A percentile compares a stretch with the other conserved stretches of the same genome.
phyloP scores from a whole-genome alignment of 2,888 invertebrate genomes.

The Mythimna vitellina region DNA sequence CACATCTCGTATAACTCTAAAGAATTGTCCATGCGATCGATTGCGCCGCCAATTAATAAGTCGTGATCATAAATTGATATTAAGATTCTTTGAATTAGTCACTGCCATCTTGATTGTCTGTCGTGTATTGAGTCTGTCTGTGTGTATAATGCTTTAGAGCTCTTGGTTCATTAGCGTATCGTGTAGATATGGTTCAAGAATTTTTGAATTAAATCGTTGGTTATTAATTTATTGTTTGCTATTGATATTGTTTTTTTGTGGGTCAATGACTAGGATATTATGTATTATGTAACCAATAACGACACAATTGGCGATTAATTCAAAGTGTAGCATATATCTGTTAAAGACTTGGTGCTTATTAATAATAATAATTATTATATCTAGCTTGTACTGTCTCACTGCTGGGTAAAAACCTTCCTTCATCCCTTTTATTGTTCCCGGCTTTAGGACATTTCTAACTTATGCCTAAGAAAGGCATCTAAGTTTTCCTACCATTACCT shows the following conservation, averaged over 20 bases:
- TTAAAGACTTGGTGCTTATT: background rate
- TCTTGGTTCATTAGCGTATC: slow-evolving; percentile 53
- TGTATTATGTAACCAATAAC: slow-evolving; percentile 4
- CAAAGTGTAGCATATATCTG: background rate
- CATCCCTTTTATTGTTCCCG: no score
- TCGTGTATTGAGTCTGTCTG: slow-evolving; percentile 47
- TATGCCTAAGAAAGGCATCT: no score
- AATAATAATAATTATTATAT: no score
- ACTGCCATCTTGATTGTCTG: slow-evolving; percentile 57
- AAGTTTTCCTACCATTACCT: no score
- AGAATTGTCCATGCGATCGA: slow-evolving; percentile 59
- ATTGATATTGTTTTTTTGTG: slow-evolving; percentile 20
- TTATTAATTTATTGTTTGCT: slow-evolving; percentile 43
- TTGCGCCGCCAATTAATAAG: slow-evolving; percentile 76
- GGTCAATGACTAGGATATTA: slow-evolving; percentile 6
- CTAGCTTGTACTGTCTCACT: no score
- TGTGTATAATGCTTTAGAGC: slow-evolving; percentile 40
- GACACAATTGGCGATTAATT: background rate
- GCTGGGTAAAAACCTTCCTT: no score
- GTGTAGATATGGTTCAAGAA: slow-evolving; percentile 39
- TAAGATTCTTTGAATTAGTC: slow-evolving; percentile 65
- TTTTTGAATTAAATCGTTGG: slow-evolving; percentile 16
- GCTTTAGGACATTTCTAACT: no score
- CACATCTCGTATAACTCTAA: slow-evolving; percentile 34
- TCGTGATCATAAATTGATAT: slow-evolving; percentile 69